These are phyloP conservation scores for Physella acuta DNA, from an alignment of 1,140 invertebrate genomes.

Conservation along the genomic window DNA sequence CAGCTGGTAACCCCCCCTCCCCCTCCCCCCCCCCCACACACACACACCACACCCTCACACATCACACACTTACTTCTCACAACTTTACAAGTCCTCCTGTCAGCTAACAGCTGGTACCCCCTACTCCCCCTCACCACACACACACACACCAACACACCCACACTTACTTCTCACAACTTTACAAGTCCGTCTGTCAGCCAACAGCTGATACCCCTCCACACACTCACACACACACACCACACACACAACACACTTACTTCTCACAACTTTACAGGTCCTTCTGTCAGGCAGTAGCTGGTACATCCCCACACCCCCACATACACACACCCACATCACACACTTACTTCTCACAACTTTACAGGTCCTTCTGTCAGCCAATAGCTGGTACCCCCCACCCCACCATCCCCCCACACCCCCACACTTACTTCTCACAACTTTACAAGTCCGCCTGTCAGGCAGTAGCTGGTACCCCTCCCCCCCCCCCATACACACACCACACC, in stretches of 20 bases:
- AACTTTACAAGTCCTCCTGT: slow-evolving; percentile 90
- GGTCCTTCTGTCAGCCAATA: slow-evolving; percentile 78
- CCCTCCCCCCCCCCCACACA: slow-evolving; percentile 65
- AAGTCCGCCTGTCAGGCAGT: slow-evolving; percentile 79
- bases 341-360: slow-evolving; percentile 84
- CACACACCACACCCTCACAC: not conserved
- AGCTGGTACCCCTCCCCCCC: slow-evolving; percentile 77
- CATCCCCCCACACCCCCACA: slow-evolving; percentile 62
- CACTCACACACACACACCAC: slow-evolving; percentile 67
- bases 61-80: slow-evolving; percentile 65
- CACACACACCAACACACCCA: too few species aligned
- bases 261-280: slow-evolving; percentile 81
- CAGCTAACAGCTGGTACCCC: slow-evolving; percentile 74
- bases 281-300: slow-evolving; percentile 78
- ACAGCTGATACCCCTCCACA: slow-evolving; percentile 73
- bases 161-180: slow-evolving; percentile 76
- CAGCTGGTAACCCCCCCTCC: slow-evolving; percentile 74
- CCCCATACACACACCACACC: too few species aligned
- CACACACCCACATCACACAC: slow-evolving; percentile 11
- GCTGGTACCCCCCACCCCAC: slow-evolving; percentile 74
- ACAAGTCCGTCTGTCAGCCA: slow-evolving; percentile 81
- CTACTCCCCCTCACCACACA: slow-evolving; percentile 72
- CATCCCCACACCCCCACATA: slow-evolving; percentile 75
- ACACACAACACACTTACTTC: slow-evolving; percentile 66
- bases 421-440: slow-evolving; percentile 80